phyloP scores from a whole-genome alignment of 23 tunicate genomes.

The Halocynthia roretzi region DNA sequence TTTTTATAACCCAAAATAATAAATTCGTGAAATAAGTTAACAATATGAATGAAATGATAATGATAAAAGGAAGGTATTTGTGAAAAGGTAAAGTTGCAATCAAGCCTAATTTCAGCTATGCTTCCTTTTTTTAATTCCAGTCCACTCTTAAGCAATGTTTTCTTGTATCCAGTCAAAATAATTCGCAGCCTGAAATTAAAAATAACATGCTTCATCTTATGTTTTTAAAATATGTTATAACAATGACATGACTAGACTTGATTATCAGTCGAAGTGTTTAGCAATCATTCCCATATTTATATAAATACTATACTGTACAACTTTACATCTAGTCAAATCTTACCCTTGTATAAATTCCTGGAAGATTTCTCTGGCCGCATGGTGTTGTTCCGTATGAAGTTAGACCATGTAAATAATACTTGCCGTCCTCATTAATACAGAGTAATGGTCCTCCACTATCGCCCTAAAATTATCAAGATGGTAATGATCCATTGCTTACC shows the following conservation, averaged over 20 bases:
- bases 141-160: background rate
- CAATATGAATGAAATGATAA: no score
- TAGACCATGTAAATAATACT: slow-evolving; percentile 16
- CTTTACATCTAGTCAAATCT: background rate
- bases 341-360: slow-evolving; percentile 37
- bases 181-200: slow-evolving; percentile 7
- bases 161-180: slow-evolving; percentile 14
- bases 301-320: background rate
- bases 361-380: slow-evolving; percentile 21
- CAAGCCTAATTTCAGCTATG: no score
- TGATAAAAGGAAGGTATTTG: no score
- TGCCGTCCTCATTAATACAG: slow-evolving; percentile 1
- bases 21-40: no score
- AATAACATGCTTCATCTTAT: no score
- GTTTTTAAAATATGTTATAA: background rate
- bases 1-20: no score
- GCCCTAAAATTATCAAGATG: slow-evolving; percentile 17
- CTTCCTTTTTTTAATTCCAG: no score
- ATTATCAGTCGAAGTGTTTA: background rate
- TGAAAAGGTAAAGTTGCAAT: no score
- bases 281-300: background rate
- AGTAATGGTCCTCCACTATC: slow-evolving; percentile 36
- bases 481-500: background rate
- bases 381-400: slow-evolving; percentile 33
- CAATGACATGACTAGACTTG: background rate